Base-by-base conservation (phyloP, 1,140 invertebrate genomes). In the Scaptomyza hsui region DNA sequence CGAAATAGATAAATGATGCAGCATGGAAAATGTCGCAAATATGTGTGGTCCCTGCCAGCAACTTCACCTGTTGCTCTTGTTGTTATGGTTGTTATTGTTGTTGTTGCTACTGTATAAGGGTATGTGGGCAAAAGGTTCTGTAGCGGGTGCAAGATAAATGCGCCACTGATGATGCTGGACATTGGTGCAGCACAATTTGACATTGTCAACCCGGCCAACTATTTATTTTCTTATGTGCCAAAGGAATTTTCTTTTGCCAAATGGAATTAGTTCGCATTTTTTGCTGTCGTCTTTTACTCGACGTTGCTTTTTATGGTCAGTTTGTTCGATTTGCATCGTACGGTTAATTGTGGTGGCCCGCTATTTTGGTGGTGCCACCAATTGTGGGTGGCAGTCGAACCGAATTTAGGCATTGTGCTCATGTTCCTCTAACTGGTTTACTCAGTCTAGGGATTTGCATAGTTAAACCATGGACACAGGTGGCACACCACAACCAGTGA, bases 1-100 rank as follows among this genome's bases (percentile, higher is more conserved):
- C 82, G 82, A 88, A 88, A 88, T 88, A 88, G 82, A 88, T 88
- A 88, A 88, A 88, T 88, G 82, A 88, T 75, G 60, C 77, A 52
- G 60, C 78, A 75, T 65, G 21, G 49, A 12, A 69, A 74, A 74
- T 70, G 86, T 88, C 82, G 82, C 78, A 75, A 75, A 62, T 78
- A 45, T 86, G 81, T 86, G 78, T 86, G 81, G 78, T 88, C 81
- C 55, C 59, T 70, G 41, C 45, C 57, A 55, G 55, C 64, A 53
- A 83, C 79, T 78, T 78, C 81, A 86, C 81, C 82, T 86, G 81
- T 78, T 77, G 68, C 48, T 52, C 55, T 37, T 42, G 55, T 57
- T 62, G 42, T 37, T 42, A 49, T 57, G 57, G 42, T 29, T 55
- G 63, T 19, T 21, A 5, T 45, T 62, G 80, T 59, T 55, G 56